Evolutionary conservation across 2,113 vertebrate genomes (phyloP).

Genomic region (Thunnus maccoyii): DNA sequence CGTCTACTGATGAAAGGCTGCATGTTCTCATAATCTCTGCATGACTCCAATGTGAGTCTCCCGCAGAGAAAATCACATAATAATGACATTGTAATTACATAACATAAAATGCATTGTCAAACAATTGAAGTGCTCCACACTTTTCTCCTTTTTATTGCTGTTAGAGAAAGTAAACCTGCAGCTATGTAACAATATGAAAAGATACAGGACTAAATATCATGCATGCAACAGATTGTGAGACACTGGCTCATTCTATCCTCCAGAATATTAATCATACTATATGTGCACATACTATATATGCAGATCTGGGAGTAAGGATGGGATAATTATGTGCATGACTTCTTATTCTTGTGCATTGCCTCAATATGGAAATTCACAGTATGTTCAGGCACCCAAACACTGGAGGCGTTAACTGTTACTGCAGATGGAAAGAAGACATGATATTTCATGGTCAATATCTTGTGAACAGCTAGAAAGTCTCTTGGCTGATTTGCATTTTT

Average conservation of each 20-base stretch:
- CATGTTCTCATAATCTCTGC: slow-evolving; percentile 18
- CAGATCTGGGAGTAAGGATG: slow-evolving; percentile 11
- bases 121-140: background rate
- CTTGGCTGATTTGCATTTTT: background rate
- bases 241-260: background rate
- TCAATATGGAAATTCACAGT: slow-evolving; percentile 31
- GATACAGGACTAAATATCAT: background rate
- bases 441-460: background rate
- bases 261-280: background rate
- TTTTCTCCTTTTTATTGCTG: background rate
- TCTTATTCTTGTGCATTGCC: slow-evolving; percentile 1
- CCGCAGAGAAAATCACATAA: slow-evolving; percentile 15
- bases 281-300: background rate
- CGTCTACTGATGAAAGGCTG: slow-evolving; percentile 1
- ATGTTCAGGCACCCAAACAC: slow-evolving; percentile 33
- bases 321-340: slow-evolving; percentile 5
- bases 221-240: slow-evolving; percentile 10
- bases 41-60: slow-evolving; percentile 14
- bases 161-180: too few species aligned
- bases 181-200: background rate
- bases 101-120: slow-evolving; percentile 32
- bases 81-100: slow-evolving; percentile 20
- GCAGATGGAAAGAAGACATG: slow-evolving; percentile 15
- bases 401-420: slow-evolving; percentile 20
- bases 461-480: background rate